Evolutionary conservation across 2,888 invertebrate species (phyloP), one percentile per base, ranked within the genome.

Genomic region (Eurytoma adleriae): DNA sequence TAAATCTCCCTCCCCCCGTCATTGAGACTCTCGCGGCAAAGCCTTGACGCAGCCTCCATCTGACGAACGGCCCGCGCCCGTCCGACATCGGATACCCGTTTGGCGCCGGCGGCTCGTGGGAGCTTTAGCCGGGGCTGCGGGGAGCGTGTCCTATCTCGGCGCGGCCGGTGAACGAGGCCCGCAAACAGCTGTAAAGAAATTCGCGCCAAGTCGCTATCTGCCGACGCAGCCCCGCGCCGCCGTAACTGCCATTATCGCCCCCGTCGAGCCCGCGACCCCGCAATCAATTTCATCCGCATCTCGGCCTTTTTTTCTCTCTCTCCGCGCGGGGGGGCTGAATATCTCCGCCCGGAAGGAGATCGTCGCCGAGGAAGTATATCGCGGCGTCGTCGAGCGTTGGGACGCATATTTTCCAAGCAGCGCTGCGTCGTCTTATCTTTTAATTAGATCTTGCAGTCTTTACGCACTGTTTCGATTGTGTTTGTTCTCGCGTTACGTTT

Each of bases 131-230:
- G 62, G n/a, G 66, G 12, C 12, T 48, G 20, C 3, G 52, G 16
- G 64, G 40, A 40, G 2, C 80, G 80, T 80, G 80, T 77, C 68
- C 62, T 80, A 80, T 80, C 80, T 68, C 73, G 72, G 12, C 20
- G 50, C 40, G 30, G 40, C n/a, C 64, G 57, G 62, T 16, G 67
- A 62, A 13, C 61, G 72, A 5, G 68, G 52, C 71, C 67, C 64
- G 80, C 80, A 80, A 80, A 80, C 80, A 80, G 77, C 72, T 69
- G 77, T 80, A 80, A 80, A 80, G 80, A 80, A 77, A 73, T 69
- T 64, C 74, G 68, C 52, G 48, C n/a, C 20, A 13, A 16, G 30
- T 62, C 80, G 76, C 62, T 80, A 80, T 80, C 80, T 54, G 54
- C 40, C 40, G 7, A 14, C 52, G 62, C 74, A 56, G 69, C 59